Percentiles rank a stretch among this genome's conserved stretches.
Evolutionary conservation across 2,888 invertebrate genomes (phyloP).

Genomic region (Fragum fragum): DNA sequence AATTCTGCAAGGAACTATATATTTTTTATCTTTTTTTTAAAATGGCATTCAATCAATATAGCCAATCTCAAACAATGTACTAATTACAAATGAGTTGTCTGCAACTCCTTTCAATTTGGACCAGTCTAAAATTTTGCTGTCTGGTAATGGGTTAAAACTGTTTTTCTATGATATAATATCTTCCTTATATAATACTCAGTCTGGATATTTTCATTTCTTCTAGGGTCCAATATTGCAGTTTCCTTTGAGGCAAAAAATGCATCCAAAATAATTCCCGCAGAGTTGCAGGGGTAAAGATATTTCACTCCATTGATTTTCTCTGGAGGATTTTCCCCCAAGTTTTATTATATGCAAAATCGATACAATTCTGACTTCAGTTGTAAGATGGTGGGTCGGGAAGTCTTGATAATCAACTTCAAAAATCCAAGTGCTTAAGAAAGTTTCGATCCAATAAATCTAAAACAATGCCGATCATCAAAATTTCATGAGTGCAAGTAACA

Average conservation of each 20-base stretch:
- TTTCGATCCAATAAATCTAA: conserved; percentile 6
- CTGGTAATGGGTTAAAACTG: too few species aligned
- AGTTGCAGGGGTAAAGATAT: conserved; percentile 23
- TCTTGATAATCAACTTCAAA: conserved; percentile 17
- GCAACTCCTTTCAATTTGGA: too few species aligned
- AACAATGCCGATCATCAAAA: conserved; percentile 5
- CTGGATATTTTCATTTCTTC: too few species aligned
- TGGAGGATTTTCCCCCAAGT: conserved; percentile 24
- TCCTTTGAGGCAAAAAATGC: not conserved
- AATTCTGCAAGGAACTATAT: too few species aligned
- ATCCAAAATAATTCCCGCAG: conserved; percentile 9
- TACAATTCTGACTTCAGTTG: conserved; percentile 30
- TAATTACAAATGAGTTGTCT: too few species aligned
- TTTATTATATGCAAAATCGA: conserved; percentile 33
- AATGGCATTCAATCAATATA: too few species aligned
- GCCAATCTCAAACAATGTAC: too few species aligned
- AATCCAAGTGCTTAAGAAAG: not conserved
- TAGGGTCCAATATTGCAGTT: not conserved
- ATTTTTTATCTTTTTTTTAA: too few species aligned
- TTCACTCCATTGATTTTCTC: conserved; percentile 30
- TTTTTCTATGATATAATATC: too few species aligned
- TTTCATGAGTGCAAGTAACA: conserved; percentile 9
- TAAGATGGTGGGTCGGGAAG: not conserved
- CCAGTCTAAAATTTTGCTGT: too few species aligned
- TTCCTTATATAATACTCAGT: too few species aligned